A percentile compares a stretch with the other conserved stretches of the same genome.
These are phyloP conservation scores for Hormaphis cornu DNA, from an alignment of 1,140 invertebrate genomes.

Conservation along the genomic window DNA sequence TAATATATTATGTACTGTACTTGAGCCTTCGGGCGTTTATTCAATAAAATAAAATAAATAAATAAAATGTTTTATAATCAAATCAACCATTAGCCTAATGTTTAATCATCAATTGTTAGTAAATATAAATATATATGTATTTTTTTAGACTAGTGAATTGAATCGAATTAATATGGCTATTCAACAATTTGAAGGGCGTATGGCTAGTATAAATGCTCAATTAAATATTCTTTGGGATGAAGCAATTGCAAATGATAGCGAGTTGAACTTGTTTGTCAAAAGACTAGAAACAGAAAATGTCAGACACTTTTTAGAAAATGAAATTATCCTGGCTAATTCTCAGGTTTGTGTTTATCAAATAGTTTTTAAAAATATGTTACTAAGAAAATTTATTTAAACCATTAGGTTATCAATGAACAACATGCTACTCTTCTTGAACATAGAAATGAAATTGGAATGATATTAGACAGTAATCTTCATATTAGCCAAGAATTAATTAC, in stretches of 20 bases:
- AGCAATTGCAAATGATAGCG: conserved; percentile 5
- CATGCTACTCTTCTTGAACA: neutral
- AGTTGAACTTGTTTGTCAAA: conserved; percentile 2
- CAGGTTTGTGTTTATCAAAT: neutral
- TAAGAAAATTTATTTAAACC: neutral
- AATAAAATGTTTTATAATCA: no score
- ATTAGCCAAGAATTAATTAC: conserved; percentile 12
- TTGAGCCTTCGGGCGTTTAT: no score
- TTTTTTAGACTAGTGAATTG: neutral
- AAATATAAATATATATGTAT: neutral
- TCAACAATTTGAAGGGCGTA: conserved; percentile 20
- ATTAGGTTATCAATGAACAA: conserved; percentile 1
- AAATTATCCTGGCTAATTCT: neutral
- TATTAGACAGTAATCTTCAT: conserved; percentile 7
- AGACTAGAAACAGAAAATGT: conserved; percentile 18
- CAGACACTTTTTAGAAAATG: conserved; percentile 22
- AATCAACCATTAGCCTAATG: no score
- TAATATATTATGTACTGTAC: no score
- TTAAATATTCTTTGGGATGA: conserved; percentile 28
- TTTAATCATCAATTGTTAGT: no score
- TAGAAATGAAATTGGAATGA: conserved; percentile 29
- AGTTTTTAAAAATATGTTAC: neutral
- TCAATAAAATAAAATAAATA: no score
- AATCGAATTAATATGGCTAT: conserved; percentile 24
- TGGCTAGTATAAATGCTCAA: conserved; percentile 25